A percentile compares a stretch with the other conserved stretches of the same genome.
Conservation (phyloP, 2,888 invertebrate species). For the Lottia scabra region DNA sequence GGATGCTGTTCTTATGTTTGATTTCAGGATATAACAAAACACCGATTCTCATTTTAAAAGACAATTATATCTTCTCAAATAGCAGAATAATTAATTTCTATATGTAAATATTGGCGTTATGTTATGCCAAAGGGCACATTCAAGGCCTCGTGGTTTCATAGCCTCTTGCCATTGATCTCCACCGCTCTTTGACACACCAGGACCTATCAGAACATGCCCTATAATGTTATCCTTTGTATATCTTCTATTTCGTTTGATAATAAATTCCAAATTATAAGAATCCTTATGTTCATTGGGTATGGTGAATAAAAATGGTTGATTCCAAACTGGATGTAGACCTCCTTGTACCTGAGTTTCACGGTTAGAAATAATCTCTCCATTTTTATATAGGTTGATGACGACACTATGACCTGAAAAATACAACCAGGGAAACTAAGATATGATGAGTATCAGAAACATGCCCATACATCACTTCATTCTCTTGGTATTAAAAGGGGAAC, state of each 20-base stretch:
- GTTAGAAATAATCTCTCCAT: conserved; percentile 32
- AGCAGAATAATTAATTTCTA: background rate
- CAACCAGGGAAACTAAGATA: too few relatives aligned
- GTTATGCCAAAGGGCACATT: conserved; percentile 54
- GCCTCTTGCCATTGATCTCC: conserved; percentile 52
- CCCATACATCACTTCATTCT: too few relatives aligned
- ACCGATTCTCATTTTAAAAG: too few relatives aligned
- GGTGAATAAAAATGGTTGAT: conserved; percentile 59
- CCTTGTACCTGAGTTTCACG: conserved; percentile 44
- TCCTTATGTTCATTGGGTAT: conserved; percentile 31
- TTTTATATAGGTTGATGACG: conserved; percentile 41
- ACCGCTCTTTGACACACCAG: conserved; percentile 41
- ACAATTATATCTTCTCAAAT: too few relatives aligned
- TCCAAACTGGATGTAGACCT: conserved; percentile 54
- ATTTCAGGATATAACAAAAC: too few relatives aligned
- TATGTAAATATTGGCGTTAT: conserved; percentile 47
- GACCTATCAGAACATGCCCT: conserved; percentile 55
- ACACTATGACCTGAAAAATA: conserved; percentile 50
- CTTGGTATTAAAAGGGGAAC: too few relatives aligned
- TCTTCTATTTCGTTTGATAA: conserved; percentile 48
- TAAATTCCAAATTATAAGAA: conserved; percentile 47
- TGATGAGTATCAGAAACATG: too few relatives aligned
- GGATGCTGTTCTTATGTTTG: too few relatives aligned
- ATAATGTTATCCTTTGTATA: conserved; percentile 52
- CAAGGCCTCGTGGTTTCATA: conserved; percentile 40